phyloP scores from a whole-genome alignment of 2,888 invertebrate species.

The Ypsolopha scabrella region DNA sequence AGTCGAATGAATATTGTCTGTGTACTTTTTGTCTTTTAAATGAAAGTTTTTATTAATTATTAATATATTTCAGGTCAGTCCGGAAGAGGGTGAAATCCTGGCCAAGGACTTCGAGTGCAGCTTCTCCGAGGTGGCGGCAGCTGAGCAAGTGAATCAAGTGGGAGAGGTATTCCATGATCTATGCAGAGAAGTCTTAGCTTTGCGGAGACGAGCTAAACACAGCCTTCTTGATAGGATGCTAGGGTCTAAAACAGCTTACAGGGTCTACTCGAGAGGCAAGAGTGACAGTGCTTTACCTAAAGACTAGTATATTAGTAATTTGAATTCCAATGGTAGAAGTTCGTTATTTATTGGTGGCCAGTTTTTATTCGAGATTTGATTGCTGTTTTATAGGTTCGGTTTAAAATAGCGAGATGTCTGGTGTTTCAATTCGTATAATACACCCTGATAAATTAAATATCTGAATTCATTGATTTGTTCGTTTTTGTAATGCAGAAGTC shows the following conservation, averaged over 20 bases:
- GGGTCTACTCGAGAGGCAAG: constrained; percentile 86
- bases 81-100: constrained; percentile 89
- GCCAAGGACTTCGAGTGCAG: constrained; percentile 91
- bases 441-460: too few relatives aligned
- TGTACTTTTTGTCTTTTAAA: too few relatives aligned
- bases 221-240: constrained; percentile 87
- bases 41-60: too few relatives aligned
- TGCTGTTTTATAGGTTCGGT: too few relatives aligned
- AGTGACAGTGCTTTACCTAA: constrained; percentile 91
- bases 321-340: too few relatives aligned
- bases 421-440: too few relatives aligned
- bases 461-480: too few relatives aligned
- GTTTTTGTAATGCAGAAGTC: too few relatives aligned
- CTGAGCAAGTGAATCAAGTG: constrained; percentile 88
- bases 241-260: constrained; percentile 77
- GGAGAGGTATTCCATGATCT: constrained; percentile 88
- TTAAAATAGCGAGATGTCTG: too few relatives aligned
- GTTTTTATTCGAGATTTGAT: too few relatives aligned
- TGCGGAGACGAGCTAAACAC: constrained; percentile 86
- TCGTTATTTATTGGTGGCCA: too few relatives aligned
- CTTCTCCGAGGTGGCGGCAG: constrained; percentile 89
- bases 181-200: constrained; percentile 83
- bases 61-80: constrained; percentile 69
- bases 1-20: too few relatives aligned
- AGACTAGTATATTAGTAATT: constrained; percentile 58